Base-by-base conservation (phyloP, 2,797 vertebrate species). In the Enteromius argenteus region DNA sequence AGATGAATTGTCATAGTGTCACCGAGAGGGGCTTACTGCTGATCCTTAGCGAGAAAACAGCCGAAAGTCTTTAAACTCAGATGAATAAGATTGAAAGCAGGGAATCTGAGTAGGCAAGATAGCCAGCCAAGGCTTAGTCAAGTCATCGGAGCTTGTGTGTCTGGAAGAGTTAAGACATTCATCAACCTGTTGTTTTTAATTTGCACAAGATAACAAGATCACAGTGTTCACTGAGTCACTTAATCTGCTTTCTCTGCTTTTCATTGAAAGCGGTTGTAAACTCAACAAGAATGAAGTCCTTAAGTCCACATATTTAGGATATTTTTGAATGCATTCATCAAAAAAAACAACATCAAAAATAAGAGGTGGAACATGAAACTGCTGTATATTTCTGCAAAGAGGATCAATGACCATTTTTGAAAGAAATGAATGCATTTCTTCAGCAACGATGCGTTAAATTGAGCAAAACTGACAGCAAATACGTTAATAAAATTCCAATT, bases 111-210 rank as follows among this genome's bases (percentile, higher is more conserved):
- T 64, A 76, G 46, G 21, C 69, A 79, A 49, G 81, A 80, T 84
- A 58, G n/a, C 71, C 37, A 51, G 51, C 60, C 60, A 27, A 51
- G 62, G 44, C 62, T 85, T 74, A 71, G 51, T 21, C 62, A 42
- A 77, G 49, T 42, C 51, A 19, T 67, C 42, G 23, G 30, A 64
- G n/a, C 42, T 42, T 64, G 37, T 39, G 17, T 39, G 42, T 71
- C 39, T 73, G n/a, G 30, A 80, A 53, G 42, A 73, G 68, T 62
- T 51, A 69, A 79, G 62, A 73, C 51, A 76, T 67, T 72, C 73
- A 81, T 81, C 85, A 83, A 56, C 15, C 23, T 79, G 80, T 83
- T 85, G 80, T 46, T 76, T 78, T 81, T 79, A 37, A 83, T 87
- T 85, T 74, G 15, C 46, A 44, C 39, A 27, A 87, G 83, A 82